A percentile compares a stretch with the other conserved stretches of the same genome.
Conservation (phyloP, 2,113 vertebrate genomes). For the Gambusia affinis region DNA sequence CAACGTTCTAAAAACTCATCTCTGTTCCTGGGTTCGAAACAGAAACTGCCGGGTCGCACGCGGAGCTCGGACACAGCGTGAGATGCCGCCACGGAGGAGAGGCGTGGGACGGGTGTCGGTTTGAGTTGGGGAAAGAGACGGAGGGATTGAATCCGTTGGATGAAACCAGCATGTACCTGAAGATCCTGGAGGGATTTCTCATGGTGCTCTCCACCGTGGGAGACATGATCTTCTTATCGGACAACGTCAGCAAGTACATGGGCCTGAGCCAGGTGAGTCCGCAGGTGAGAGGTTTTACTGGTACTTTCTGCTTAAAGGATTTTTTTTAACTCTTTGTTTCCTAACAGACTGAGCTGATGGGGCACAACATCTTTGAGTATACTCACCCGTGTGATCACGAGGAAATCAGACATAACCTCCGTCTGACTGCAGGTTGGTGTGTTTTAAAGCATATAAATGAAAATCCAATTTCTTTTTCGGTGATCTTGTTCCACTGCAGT, state of each 20-base stretch:
- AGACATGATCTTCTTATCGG: conserved; percentile 93
- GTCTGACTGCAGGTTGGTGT: conserved; percentile 82
- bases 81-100: not conserved
- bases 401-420: conserved; percentile 91
- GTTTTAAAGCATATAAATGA: not conserved
- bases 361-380: conserved; percentile 96
- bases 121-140: conserved; percentile 71
- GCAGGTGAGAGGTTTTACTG: not conserved
- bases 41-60: conserved; percentile 10
- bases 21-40: conserved; percentile 14
- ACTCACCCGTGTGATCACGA: conserved; percentile 95
- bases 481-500: too few relatives aligned
- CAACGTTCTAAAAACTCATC: not conserved
- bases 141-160: conserved; percentile 60
- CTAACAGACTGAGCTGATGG: conserved; percentile 91
- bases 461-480: not conserved
- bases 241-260: conserved; percentile 93
- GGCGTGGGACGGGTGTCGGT: not conserved
- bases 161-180: conserved; percentile 80
- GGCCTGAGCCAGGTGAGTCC: conserved; percentile 90
- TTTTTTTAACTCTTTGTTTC: not conserved
- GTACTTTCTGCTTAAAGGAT: not conserved
- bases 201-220: conserved; percentile 91
- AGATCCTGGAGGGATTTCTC: conserved; percentile 91
- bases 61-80: not conserved